Conservation (phyloP, 2,113 vertebrate genomes). For the Pseudopodoces humilis region DNA sequence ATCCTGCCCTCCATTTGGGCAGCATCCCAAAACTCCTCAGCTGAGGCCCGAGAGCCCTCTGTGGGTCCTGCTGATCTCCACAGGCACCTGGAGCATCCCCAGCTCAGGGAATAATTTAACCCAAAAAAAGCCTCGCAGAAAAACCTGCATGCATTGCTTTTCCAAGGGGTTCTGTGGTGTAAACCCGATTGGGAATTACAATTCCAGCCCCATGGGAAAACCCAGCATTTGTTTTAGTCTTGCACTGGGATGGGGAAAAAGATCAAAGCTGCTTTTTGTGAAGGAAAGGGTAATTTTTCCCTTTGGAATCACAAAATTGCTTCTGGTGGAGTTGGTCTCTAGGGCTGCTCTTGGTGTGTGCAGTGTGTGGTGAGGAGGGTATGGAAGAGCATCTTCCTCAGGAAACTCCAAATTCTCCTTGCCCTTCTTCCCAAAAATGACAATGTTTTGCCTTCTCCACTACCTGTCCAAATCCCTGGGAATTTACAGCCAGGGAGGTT, state of each 20-base stretch:
- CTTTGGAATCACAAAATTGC: neutral
- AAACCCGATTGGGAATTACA: fast-evolving
- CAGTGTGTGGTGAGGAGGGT: neutral
- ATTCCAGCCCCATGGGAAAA: neutral
- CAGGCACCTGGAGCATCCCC: neutral
- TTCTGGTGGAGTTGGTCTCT: neutral
- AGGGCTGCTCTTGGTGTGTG: neutral
- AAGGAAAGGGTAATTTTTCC: neutral
- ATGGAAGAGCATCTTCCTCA: neutral
- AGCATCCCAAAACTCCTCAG: neutral
- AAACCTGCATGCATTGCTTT: fast-evolving
- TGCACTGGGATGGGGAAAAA: fast-evolving
- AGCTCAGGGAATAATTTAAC: neutral
- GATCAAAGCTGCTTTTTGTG: neutral
- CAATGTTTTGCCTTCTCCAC: neutral
- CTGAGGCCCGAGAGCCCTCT: neutral
- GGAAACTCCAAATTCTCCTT: neutral
- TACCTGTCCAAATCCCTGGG: neutral
- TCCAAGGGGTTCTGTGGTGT: fast-evolving
- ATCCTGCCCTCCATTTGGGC: neutral
- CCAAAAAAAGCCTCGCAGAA: neutral
- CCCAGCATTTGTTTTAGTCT: neutral
- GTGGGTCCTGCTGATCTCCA: fast-evolving
- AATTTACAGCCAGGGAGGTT: neutral
- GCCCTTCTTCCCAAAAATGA: neutral